These are phyloP conservation scores for Rhinolophus sinicus DNA, from an alignment of 2,113 vertebrate genomes.

Conservation along the genomic window DNA sequence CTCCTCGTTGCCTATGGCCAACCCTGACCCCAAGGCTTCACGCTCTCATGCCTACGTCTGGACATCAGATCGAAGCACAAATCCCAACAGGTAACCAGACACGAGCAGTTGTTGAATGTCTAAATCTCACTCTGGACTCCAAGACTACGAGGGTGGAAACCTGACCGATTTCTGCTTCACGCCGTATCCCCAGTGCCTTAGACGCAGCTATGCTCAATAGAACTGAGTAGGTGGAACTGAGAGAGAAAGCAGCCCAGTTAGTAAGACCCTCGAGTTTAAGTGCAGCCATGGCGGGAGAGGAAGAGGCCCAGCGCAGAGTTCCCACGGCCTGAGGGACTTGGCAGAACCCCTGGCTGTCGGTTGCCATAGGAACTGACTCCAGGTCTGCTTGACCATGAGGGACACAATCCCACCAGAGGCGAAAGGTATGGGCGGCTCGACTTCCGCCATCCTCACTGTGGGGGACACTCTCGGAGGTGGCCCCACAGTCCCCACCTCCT, in stretches of 20 bases:
- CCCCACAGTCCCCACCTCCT: not conserved
- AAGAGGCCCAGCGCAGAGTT: not conserved
- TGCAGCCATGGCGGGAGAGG: not conserved
- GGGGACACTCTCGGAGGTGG: not conserved
- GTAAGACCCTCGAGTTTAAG: not conserved
- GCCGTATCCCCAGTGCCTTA: not conserved
- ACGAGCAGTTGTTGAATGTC: rapidly evolving
- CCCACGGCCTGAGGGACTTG: not conserved
- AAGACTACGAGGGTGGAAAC: not conserved
- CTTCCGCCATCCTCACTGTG: not conserved
- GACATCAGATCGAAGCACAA: not conserved
- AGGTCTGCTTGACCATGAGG: not conserved
- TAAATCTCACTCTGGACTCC: not conserved
- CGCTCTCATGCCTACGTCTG: not conserved
- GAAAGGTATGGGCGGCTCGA: not conserved
- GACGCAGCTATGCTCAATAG: not conserved
- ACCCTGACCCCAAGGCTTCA: not conserved
- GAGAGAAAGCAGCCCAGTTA: not conserved
- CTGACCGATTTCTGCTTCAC: not conserved
- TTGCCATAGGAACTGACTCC: not conserved
- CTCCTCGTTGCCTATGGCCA: not conserved
- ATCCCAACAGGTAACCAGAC: not conserved
- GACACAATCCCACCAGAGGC: not conserved
- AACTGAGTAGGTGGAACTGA: not conserved
- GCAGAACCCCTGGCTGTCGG: not conserved